These are phyloP conservation scores for Amphimedon queenslandica DNA, from an alignment of 37 sponge, comb jelly and placozoan species.

Conservation along the genomic window DNA sequence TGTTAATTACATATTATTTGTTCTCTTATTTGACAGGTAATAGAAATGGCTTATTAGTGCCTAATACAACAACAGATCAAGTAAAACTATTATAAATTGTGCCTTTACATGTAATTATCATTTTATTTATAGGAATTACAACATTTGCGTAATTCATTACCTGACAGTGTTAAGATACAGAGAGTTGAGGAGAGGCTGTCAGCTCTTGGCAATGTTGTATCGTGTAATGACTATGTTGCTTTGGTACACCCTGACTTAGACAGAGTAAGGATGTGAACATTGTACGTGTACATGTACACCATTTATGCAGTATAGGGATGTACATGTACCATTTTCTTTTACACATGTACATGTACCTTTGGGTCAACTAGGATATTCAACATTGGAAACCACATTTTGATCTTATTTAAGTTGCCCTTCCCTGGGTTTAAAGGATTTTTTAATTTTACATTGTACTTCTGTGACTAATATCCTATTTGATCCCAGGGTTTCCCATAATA, in stretches of 20 bases:
- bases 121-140: slow-evolving; percentile 76
- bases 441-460: too few species aligned
- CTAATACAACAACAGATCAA: slow-evolving; percentile 91
- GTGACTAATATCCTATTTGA: too few species aligned
- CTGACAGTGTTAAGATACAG: slow-evolving; percentile 88
- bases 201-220: slow-evolving; percentile 95
- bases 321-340: too few species aligned
- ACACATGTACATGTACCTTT: too few species aligned
- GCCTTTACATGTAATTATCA: background rate
- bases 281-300: background rate
- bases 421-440: too few species aligned
- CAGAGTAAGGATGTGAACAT: slow-evolving; percentile 60
- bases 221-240: slow-evolving; percentile 99
- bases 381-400: background rate
- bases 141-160: slow-evolving; percentile 92
- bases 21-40: too few species aligned
- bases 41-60: slow-evolving; percentile 92
- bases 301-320: background rate
- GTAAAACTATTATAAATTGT: slow-evolving; percentile 1
- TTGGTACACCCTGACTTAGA: slow-evolving; percentile 98
- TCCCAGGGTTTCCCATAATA: too few species aligned
- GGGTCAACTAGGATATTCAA: background rate
- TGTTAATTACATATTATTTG: too few species aligned
- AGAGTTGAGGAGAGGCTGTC: slow-evolving; percentile 97
- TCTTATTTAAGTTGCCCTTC: too few species aligned